A percentile compares a stretch with the other conserved stretches of the same genome.
Evolutionary conservation across 2,797 vertebrate genomes (phyloP).

Genomic region (Cirrhinus mrigala): DNA sequence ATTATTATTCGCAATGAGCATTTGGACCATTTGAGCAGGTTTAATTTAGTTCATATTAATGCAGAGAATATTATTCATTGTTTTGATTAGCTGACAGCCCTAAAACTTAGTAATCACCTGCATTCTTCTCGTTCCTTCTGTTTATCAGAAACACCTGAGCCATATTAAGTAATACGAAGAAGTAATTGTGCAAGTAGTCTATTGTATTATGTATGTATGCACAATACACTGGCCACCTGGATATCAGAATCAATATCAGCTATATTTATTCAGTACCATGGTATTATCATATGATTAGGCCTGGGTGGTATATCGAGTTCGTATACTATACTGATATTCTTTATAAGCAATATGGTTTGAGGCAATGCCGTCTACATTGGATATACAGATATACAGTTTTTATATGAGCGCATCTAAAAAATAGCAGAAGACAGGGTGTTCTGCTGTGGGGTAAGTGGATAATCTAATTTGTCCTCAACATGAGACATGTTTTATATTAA

Average conservation of each 20-base stretch:
- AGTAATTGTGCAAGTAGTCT: background rate
- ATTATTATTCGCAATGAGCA: background rate
- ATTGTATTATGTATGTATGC: background rate
- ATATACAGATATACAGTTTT: background rate
- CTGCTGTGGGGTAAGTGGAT: background rate
- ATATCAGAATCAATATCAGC: background rate
- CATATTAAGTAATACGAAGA: background rate
- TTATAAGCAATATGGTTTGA: background rate
- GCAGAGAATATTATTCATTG: background rate
- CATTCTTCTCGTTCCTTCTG: background rate
- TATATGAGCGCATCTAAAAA: background rate
- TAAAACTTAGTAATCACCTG: background rate
- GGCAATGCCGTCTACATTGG: background rate
- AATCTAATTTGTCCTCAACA: background rate
- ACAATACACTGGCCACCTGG: background rate
- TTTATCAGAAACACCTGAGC: background rate
- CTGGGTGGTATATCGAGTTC: background rate
- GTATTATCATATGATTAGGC: background rate
- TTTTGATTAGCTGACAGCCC: background rate
- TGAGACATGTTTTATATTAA: background rate
- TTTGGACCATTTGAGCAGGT: background rate
- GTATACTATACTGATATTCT: background rate
- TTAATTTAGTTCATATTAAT: background rate
- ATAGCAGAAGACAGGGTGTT: background rate
- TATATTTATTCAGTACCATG: background rate